Percentiles rank a stretch among this genome's conserved stretches.
Evolutionary conservation across 1,140 invertebrate species (phyloP).

Genomic region (Bombus superbus): DNA sequence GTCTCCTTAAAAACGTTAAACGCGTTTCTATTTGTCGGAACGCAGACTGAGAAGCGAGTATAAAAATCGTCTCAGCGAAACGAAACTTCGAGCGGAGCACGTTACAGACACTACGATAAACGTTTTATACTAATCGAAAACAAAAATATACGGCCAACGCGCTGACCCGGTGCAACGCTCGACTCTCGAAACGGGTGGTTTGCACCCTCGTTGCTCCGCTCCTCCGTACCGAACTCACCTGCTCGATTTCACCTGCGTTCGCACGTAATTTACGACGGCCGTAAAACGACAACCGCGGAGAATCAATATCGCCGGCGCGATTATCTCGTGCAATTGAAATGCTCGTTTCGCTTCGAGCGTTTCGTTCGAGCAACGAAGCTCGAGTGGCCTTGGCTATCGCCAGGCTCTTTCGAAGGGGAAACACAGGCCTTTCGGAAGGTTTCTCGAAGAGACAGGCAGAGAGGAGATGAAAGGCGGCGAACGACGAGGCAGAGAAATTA

Average conservation of each 20-base stretch:
- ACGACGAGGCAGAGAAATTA: background rate
- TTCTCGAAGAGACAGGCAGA: background rate
- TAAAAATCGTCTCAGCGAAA: no score
- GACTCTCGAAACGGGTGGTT: background rate
- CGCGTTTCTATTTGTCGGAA: no score
- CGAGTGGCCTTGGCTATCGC: background rate
- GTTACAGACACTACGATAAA: no score
- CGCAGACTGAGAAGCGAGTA: no score
- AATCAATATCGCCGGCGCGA: slow-evolving; percentile 35
- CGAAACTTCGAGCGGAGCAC: no score
- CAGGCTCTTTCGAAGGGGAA: no score
- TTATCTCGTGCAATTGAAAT: slow-evolving; percentile 37
- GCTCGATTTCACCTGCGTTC: slow-evolving; percentile 20
- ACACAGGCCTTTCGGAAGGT: background rate
- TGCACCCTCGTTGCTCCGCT: background rate
- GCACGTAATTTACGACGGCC: slow-evolving; percentile 26
- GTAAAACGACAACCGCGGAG: slow-evolving; percentile 35
- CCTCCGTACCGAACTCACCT: background rate
- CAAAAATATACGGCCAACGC: no score
- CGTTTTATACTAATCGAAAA: no score
- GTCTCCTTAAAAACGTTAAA: no score
- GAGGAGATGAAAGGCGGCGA: background rate
- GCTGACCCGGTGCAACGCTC: background rate
- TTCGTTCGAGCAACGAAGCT: background rate
- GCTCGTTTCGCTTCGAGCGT: slow-evolving; percentile 5